Evolutionary conservation across 2,888 invertebrate genomes (phyloP), one percentile per base, ranked within the genome.

Genomic region (Ormyrus thymus): DNA sequence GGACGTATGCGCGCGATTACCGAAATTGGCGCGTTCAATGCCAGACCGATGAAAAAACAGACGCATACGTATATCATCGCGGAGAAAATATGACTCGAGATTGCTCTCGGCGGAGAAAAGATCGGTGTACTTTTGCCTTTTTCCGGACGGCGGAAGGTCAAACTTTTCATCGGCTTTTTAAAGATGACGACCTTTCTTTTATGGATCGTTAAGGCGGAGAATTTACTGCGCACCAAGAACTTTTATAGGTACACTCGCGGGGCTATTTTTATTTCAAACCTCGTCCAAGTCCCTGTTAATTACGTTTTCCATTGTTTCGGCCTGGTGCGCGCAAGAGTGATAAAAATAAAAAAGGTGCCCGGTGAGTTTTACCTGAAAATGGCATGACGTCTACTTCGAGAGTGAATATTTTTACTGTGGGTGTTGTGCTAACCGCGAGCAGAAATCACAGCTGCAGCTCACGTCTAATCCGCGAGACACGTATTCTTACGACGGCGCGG

Each of bases 381-480:
- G 8, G 9, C n/a, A 11, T 11, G 56, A 46, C 15, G 56, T 1
- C 15, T 55, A 55, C 55, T 61, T 53, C 10, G 6, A 59, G 53
- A 46, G 13, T 50, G 51, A 59, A 75, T 75, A 75, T 51, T 75
- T 59, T 66, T 43, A 11, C 53, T 15, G 13, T 50, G 15, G 50
- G 74, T 66, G 43, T 65, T 10, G 62, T 45, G 3, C 8, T 46
- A 45, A 53, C 61, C 43, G 8, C 13, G 43, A 46, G 8, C 13
- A 62, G 15, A 65, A 65, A 74, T 74, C 62, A 58, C 56, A 50
- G 3, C 29, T 64, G 48, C 64, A 15, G 59, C 65, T 70, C 71
- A 71, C 65, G 58, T 77, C 58, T 58, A 76, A 76, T 51, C 46
- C 45, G 48, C 51, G 51, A 55, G 64, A 69, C 69, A 64, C 48